These are phyloP conservation scores for Onchidella celtica DNA, from an alignment of 2,888 invertebrate species.

Conservation along the genomic window DNA sequence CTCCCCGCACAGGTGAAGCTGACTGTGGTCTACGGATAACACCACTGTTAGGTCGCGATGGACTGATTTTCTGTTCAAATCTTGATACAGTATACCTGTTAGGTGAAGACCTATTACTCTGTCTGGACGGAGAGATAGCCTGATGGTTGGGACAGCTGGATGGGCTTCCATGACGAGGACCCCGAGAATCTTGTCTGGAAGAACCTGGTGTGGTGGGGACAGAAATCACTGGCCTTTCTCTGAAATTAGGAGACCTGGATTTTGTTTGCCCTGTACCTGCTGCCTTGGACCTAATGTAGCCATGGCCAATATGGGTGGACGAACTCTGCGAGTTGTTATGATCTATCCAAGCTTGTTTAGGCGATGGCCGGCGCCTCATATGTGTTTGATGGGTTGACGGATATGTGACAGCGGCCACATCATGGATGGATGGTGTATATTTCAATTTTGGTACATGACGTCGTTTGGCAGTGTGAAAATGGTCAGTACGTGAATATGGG, in stretches of 20 bases:
- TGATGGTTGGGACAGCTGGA: not conserved
- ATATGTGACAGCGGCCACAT: not conserved
- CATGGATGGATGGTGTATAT: conserved; percentile 1
- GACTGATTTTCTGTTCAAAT: conserved; percentile 56
- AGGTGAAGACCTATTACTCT: not conserved
- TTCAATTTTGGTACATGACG: conserved; percentile 33
- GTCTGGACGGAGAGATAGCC: not conserved
- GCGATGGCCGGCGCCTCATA: not conserved
- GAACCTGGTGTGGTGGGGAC: not conserved
- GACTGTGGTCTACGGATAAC: not conserved
- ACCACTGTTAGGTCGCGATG: not conserved
- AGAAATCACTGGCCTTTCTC: not conserved
- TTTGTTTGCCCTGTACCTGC: not conserved
- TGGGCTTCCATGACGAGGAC: not conserved
- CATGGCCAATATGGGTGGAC: not conserved
- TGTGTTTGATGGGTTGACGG: not conserved
- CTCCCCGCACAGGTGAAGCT: conserved; percentile 19
- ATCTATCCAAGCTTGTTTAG: not conserved
- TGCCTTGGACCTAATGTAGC: not conserved
- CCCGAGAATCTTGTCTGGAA: not conserved
- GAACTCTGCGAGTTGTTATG: conserved; percentile 8
- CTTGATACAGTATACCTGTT: conserved; percentile 55
- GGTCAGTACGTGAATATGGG: conserved; percentile 38
- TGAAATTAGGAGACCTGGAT: not conserved
- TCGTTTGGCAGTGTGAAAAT: not conserved